Base-by-base conservation (phyloP, 2,113 vertebrate genomes). In the Mystacornis crossleyi region DNA sequence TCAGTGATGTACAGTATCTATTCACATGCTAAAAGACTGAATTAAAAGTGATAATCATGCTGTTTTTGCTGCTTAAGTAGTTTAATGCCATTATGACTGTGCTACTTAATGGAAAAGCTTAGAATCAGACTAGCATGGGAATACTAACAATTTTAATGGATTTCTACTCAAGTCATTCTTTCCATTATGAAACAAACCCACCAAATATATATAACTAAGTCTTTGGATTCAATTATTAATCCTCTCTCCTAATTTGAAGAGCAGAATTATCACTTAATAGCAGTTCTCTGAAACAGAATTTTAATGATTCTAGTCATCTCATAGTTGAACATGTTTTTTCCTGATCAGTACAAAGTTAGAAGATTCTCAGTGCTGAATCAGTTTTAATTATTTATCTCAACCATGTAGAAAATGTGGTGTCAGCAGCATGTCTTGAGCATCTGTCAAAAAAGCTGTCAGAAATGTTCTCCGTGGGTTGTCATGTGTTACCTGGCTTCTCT, bases 31-130 rank as follows among this genome's bases (percentile, higher is more conserved):
- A 51, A 84, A 89, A 93, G 65, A 87, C 53, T 95, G 86, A 94
- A 97, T 95, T 97, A 64, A 84, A 95, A 95, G 83, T 82, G 89
- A 95, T 92, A 92, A 95, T 96, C 90, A 93, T 80, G 83, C 93
- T 95, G 61, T 0, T 96, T 96, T 95, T 97, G 89, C 92, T 96
- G 93, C 86, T 91, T 86, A 93, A 92, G 77, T 95, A 82, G 45
- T 90, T 92, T 93, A 93, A 95, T 95, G 80, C 50, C 94, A 89
- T 95, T 96, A 94, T 84, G 83, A 66, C 42, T 94, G 43, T 86
- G 73, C 81, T 93, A 50, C 77, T 95, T 95, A 95, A 92, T 97
- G 77, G 86, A 93, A 95, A 95, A 96, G 70, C 83, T 92, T 89
- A 61, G 65, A 89, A 84, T 95, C 80, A 94, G 86, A 91, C 83